phyloP scores from a whole-genome alignment of 2,797 vertebrate species.

The Yasuhikotakia modesta region DNA sequence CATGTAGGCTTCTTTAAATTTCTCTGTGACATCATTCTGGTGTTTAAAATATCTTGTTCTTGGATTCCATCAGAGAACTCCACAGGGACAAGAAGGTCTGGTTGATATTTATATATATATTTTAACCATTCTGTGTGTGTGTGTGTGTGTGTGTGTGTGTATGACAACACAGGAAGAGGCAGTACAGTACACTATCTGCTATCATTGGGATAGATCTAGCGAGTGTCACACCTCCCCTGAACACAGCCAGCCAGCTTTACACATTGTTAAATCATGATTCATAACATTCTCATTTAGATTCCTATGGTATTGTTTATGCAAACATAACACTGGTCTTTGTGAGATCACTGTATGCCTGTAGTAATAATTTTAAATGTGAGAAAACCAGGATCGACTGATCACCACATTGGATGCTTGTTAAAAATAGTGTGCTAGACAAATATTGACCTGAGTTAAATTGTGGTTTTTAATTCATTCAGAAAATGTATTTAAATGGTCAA shows the following conservation, averaged over 20 bases:
- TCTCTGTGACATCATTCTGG: background rate
- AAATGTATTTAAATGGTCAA: constrained; percentile 15
- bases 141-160: background rate
- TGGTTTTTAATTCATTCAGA: constrained; percentile 2
- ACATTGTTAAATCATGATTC: constrained; percentile 38
- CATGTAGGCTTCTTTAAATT: background rate
- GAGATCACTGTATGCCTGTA: background rate
- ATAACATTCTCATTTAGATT: constrained; percentile 21
- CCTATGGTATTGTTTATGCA: constrained; percentile 13
- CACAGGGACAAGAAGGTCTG: constrained; percentile 5
- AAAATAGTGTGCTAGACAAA: background rate
- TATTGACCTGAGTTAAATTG: constrained; percentile 13
- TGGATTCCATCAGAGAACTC: constrained; percentile 12
- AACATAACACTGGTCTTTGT: background rate
- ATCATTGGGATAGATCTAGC: constrained; percentile 32
- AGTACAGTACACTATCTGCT: constrained; percentile 11
- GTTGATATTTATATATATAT: constrained; percentile 5
- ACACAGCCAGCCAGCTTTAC: constrained; percentile 49
- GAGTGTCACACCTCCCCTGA: constrained; percentile 34
- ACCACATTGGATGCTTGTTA: background rate
- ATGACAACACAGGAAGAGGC: constrained; percentile 20
- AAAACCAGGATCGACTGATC: background rate
- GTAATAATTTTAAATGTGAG: constrained; percentile 14
- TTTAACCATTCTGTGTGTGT: background rate
- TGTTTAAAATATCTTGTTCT: constrained; percentile 25